Base-by-base conservation (phyloP, 2,113 vertebrate species). In the Syngnathus typhle region DNA sequence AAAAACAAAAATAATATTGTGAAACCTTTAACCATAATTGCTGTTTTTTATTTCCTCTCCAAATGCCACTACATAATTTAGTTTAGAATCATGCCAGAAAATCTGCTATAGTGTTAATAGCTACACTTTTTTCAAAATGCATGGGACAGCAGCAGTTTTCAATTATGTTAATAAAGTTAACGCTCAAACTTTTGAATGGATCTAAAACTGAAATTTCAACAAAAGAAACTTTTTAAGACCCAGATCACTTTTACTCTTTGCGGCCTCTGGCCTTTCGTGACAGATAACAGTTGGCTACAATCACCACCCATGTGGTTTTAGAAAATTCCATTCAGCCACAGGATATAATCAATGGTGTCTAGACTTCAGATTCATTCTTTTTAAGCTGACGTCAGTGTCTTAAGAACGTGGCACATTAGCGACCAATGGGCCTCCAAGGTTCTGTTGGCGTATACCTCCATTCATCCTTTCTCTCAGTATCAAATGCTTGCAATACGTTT, bases 401-500 rank as follows among this genome's bases (percentile, higher is more conserved):
- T 70, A 56, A 66, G 55, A 71, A 54, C 63, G 70, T 58, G 67
- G 64, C 64, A 72, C 67, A 67, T 73, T 73, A 65, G 73, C 36
- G 21, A 36, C 41, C 62, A 69, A 52, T 36, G 12, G 39, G 56
- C 27, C 51, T 27, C 52, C 37, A 44, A 61, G 41, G 23, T 60
- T 36, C 54, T 51, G 60, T 37, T 67, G 27, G 27, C 27, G 27
- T 32, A 32, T 3, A 32, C 27, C 27, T 32, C 27, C 27, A 32
- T 32, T 32, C 27, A 32, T 32, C 27, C 27, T 32, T 3, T 32
- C 27, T 32, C 27, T 32, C 27, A 32, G 27, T 32, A 32, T 32
- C 27, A 32, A 32, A 32, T 32, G 27, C 27, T 32, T 32, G 3
- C 27, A 32, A 32, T 32, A 32, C 27, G 27, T 32, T 32, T 32